Percentiles rank a stretch among this genome's conserved stretches.
These are phyloP conservation scores for Drosophila quasianomalipes DNA, from an alignment of 2,888 invertebrate genomes.

Conservation along the genomic window DNA sequence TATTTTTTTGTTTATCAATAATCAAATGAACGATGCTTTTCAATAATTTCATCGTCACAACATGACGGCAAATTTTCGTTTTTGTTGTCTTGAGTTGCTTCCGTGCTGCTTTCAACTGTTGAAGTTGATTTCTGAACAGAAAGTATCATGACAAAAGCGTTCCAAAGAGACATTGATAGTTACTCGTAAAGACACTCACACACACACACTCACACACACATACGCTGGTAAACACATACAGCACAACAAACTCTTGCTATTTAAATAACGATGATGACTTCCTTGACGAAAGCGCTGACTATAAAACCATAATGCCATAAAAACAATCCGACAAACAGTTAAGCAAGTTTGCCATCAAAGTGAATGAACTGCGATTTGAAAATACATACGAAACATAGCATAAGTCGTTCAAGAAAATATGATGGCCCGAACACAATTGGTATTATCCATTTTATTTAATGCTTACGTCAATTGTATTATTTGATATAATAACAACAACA, in stretches of 20 bases:
- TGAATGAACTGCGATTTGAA: conserved; percentile 37
- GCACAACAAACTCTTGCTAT: conserved; percentile 31
- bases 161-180: conserved; percentile 23
- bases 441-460: conserved; percentile 2
- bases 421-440: conserved; percentile 6
- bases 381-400: conserved; percentile 5
- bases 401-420: conserved; percentile 9
- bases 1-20: conserved; percentile 59
- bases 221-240: not conserved
- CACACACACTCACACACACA: conserved; percentile 5
- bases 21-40: conserved; percentile 56
- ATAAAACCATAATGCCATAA: conserved; percentile 15
- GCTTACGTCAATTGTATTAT: conserved; percentile 12
- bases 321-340: conserved; percentile 31
- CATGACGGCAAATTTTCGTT: conserved; percentile 60
- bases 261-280: conserved; percentile 50
- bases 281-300: conserved; percentile 36
- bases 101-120: conserved; percentile 47
- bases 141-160: conserved; percentile 58
- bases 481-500: not conserved
- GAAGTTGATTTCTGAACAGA: conserved; percentile 57
- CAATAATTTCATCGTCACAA: conserved; percentile 63
- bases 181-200: conserved; percentile 17
- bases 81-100: conserved; percentile 44
- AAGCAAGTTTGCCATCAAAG: conserved; percentile 29